phyloP scores from a whole-genome alignment of 2,888 invertebrate genomes.

The Cosmia trapezina region DNA sequence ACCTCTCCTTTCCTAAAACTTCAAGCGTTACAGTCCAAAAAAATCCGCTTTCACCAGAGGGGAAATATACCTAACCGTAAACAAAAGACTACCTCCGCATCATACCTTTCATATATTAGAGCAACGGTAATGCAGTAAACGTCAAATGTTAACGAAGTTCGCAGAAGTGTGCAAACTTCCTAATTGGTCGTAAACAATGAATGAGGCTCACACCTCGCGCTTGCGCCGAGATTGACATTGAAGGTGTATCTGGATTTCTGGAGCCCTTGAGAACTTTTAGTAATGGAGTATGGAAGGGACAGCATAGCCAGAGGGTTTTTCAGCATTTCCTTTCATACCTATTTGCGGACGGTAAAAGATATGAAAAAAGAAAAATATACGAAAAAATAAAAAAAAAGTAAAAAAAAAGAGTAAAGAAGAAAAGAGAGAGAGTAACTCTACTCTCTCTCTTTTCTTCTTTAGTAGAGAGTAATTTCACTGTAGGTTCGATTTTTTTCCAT shows the following conservation, averaged over 20 bases:
- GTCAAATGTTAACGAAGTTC: slow-evolving; percentile 71
- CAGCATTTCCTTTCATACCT: no score
- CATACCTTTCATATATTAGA: slow-evolving; percentile 46
- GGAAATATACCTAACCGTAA: slow-evolving; percentile 2
- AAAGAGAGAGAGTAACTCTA: no score
- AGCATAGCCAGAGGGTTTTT: not conserved
- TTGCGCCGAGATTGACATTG: slow-evolving; percentile 25
- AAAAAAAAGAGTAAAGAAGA: no score
- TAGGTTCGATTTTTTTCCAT: no score
- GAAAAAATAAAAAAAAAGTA: no score
- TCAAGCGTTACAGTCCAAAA: not conserved
- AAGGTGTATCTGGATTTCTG: slow-evolving; percentile 42
- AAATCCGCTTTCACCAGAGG: not conserved
- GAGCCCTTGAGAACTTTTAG: slow-evolving; percentile 14
- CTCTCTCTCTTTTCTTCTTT: no score
- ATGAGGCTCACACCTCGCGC: slow-evolving; percentile 46
- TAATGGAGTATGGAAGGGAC: not conserved
- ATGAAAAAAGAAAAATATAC: no score
- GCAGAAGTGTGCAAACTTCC: slow-evolving; percentile 74
- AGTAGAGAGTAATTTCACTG: no score
- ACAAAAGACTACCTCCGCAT: slow-evolving; percentile 19
- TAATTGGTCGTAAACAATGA: slow-evolving; percentile 80
- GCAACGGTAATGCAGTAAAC: slow-evolving; percentile 58
- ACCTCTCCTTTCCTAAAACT: not conserved
- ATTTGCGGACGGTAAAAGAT: no score